Percentiles rank a stretch among this genome's conserved stretches.
phyloP scores from a whole-genome alignment of 2,113 vertebrate genomes.

The Scytalopus superciliaris region DNA sequence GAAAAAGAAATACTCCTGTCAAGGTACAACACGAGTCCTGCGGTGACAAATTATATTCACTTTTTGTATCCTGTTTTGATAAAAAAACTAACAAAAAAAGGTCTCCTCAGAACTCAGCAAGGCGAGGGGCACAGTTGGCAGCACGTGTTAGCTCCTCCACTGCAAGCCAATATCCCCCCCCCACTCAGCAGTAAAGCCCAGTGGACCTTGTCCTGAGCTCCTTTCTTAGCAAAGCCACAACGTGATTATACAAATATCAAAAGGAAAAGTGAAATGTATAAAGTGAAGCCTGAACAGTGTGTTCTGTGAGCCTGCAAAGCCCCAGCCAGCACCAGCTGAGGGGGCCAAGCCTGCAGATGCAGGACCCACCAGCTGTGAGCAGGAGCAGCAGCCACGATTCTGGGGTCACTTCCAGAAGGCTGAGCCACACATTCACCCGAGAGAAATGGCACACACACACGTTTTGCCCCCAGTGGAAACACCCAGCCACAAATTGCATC shows the following conservation, averaged over 20 bases:
- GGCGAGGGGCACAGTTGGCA: neutral
- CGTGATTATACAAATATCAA: neutral
- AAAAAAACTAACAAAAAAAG: neutral
- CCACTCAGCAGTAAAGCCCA: neutral
- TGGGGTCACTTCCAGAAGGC: neutral
- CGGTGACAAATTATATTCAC: slow-evolving; percentile 1
- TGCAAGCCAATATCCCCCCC: neutral
- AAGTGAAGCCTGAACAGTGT: neutral
- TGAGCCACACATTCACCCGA: neutral
- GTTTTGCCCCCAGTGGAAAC: no score
- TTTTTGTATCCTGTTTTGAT: slow-evolving; percentile 25
- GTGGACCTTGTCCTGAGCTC: neutral
- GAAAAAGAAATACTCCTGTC: slow-evolving; percentile 24
- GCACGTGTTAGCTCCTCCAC: neutral
- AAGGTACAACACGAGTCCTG: neutral
- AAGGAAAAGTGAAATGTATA: accelerated
- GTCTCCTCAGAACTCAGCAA: neutral
- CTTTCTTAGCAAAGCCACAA: neutral
- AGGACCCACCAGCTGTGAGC: neutral
- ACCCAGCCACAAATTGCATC: neutral
- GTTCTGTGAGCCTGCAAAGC: neutral
- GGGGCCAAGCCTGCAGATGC: neutral
- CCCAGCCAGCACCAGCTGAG: neutral
- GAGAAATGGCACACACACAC: no score
- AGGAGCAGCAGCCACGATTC: neutral